These are phyloP conservation scores for Cheilosia urbana DNA, from an alignment of 2,888 invertebrate species.

Conservation along the genomic window DNA sequence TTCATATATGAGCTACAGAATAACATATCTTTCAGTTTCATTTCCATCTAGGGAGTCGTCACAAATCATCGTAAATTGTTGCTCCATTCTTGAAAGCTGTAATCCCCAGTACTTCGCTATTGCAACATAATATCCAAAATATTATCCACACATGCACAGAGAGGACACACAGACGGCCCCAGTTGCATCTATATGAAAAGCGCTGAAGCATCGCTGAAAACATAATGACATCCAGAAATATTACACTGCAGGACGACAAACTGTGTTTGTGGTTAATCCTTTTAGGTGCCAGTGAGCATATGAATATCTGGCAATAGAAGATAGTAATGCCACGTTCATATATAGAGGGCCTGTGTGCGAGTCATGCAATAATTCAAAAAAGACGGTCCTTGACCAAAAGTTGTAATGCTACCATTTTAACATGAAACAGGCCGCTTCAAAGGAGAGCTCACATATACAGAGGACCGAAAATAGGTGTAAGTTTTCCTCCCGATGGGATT, in stretches of 20 bases:
- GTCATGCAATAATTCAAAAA: slow-evolving; percentile 38
- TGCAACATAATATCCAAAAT: slow-evolving; percentile 25
- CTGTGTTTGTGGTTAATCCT: slow-evolving; percentile 46
- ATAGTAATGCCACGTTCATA: not conserved
- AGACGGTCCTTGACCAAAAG: slow-evolving; percentile 25
- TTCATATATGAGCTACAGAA: slow-evolving; percentile 3
- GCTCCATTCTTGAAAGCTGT: not conserved
- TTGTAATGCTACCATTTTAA: slow-evolving; percentile 44
- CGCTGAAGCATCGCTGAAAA: slow-evolving; percentile 46
- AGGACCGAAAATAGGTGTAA: not conserved
- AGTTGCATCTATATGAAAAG: slow-evolving; percentile 38
- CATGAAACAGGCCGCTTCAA: slow-evolving; percentile 18
- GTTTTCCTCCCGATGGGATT: not conserved
- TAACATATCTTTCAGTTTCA: slow-evolving; percentile 30
- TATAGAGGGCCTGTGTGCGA: not conserved
- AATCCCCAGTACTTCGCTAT: slow-evolving; percentile 4
- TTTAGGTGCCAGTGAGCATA: slow-evolving; percentile 18
- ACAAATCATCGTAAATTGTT: slow-evolving; percentile 44
- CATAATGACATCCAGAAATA: slow-evolving; percentile 47
- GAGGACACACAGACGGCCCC: slow-evolving; percentile 3
- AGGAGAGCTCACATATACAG: not conserved
- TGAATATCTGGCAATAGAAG: slow-evolving; percentile 25
- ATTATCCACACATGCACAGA: not conserved
- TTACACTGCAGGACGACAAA: slow-evolving; percentile 49
- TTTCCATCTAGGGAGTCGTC: slow-evolving; percentile 35